Evolutionary conservation across 2,113 vertebrate species (phyloP).

Genomic region (Psilopogon haemacephalus): DNA sequence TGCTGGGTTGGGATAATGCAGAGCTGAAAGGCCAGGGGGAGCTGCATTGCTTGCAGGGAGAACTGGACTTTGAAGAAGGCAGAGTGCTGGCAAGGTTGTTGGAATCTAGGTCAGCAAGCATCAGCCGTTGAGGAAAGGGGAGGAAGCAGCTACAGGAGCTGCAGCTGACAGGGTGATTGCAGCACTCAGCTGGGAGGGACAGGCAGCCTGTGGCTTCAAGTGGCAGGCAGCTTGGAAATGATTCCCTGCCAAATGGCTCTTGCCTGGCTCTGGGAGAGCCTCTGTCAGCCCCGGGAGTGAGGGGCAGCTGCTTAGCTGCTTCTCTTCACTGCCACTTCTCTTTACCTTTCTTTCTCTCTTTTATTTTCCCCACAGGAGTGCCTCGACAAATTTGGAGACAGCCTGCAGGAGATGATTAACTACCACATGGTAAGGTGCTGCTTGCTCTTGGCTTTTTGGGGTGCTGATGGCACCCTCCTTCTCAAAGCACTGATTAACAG

Average conservation of each 20-base stretch:
- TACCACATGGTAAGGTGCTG: conserved; percentile 89
- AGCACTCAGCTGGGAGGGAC: background rate
- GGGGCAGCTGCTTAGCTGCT: background rate
- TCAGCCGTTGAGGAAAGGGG: background rate
- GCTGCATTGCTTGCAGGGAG: background rate
- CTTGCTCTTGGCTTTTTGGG: background rate
- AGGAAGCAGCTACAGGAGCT: background rate
- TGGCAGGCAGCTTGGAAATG: background rate
- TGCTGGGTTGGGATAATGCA: background rate
- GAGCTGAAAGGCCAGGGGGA: background rate
- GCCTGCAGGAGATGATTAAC: conserved; percentile 96
- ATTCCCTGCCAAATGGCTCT: background rate
- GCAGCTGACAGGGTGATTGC: background rate
- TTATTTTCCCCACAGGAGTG: conserved; percentile 88
- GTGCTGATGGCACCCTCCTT: background rate
- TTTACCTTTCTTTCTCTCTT: background rate
- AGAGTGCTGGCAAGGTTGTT: background rate
- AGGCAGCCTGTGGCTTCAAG: background rate
- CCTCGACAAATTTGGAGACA: conserved; percentile 93
- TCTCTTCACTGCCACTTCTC: background rate
- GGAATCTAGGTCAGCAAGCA: conserved; percentile 39
- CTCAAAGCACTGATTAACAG: background rate
- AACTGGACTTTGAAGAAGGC: background rate
- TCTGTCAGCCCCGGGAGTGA: background rate
- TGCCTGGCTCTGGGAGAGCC: background rate